phyloP scores from a whole-genome alignment of 2,797 vertebrate genomes.

The Botia almorhae region DNA sequence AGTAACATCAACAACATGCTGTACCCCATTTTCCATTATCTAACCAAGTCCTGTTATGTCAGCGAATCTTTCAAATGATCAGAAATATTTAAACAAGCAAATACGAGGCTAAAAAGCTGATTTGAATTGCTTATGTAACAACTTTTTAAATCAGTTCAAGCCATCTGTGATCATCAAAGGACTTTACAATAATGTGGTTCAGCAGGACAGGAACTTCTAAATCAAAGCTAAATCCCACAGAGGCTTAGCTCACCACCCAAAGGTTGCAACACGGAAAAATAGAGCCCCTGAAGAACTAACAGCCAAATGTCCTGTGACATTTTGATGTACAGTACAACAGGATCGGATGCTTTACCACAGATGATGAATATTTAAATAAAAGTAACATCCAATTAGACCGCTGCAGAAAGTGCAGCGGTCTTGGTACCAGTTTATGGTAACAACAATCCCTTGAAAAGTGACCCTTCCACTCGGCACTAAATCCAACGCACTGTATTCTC shows the following conservation, averaged over 20 bases:
- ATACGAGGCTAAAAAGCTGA: conserved; percentile 28
- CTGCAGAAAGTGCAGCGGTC: background rate
- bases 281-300: conserved; percentile 1
- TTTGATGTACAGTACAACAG: conserved; percentile 4
- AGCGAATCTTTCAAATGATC: conserved; percentile 38
- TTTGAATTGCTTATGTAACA: conserved; percentile 34
- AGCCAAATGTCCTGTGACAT: conserved; percentile 22
- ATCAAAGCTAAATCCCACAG: conserved; percentile 25
- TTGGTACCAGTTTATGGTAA: background rate
- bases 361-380: background rate
- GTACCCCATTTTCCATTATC: conserved; percentile 28
- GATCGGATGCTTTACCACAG: conserved; percentile 1
- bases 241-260: conserved; percentile 23
- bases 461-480: background rate
- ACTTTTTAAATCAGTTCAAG: conserved; percentile 18
- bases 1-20: conserved; percentile 39
- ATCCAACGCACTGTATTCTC: background rate
- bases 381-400: background rate
- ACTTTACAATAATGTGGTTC: conserved; percentile 12
- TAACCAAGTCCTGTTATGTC: conserved; percentile 27
- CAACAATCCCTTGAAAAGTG: background rate
- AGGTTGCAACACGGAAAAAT: conserved; percentile 1
- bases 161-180: conserved; percentile 30
- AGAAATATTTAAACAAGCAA: conserved; percentile 14
- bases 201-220: background rate